Evolutionary conservation across 2,113 vertebrate genomes (phyloP), one percentile per base, ranked within the genome.

Genomic region (Elephas maximus): DNA sequence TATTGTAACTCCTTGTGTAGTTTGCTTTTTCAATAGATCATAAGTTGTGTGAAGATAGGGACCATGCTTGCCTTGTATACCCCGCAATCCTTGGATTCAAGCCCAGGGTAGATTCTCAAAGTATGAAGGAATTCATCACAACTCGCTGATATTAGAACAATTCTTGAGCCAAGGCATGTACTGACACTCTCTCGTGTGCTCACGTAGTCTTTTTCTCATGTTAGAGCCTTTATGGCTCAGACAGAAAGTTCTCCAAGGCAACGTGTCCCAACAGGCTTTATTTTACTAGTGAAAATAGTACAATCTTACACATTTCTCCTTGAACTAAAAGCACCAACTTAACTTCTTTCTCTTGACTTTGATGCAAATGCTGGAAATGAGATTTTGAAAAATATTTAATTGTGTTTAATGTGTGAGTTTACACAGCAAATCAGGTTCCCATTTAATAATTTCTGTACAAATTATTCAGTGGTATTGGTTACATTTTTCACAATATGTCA

Each of bases 301-400:
- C 82, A 95, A 88, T 92, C 60, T 67, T 79, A 81, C 2, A 88
- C 71, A 93, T 91, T 96, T 96, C 78, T 88, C 48, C 82, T 86
- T 86, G 45, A 94, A 94, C 63, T 88, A 93, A 65, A 92, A 23
- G 63, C 28, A 89, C 23, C 83, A 87, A 87, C 45, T 94, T 88
- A 74, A 90, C 57, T 94, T 87, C n/a, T 73, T 89, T 94, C 79
- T 95, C 60, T 87, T 69, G 86, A 80, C 71, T 92, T 96, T 53
- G 82, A 94, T 57, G 62, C n/a, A 88, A 95, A 83, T 79, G 24
- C 33, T 83, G 81, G 57, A 60, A 77, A 33, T 88, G 20, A 81
- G 26, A 69, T 95, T 87, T 96, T 45, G 28, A 81, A 93, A 44
- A 74, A 62, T 62, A 41, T 4, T 20, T 23, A 41, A 74, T 74